Percentiles rank a stretch among this genome's conserved stretches.
phyloP scores from a whole-genome alignment of 1,140 invertebrate species.

The Drosophila orena region DNA sequence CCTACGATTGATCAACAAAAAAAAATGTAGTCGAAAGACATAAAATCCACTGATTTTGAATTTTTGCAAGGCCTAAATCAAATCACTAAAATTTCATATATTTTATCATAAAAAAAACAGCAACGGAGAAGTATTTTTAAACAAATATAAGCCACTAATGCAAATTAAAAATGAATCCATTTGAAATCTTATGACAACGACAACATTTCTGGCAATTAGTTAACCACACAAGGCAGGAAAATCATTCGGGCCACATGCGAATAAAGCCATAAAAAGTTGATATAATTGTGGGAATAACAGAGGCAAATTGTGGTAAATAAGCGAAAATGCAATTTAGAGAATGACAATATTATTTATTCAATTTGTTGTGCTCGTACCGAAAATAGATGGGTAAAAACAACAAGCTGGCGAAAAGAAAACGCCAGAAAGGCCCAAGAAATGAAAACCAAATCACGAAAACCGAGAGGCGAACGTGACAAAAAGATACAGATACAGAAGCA shows the following conservation, averaged over 20 bases:
- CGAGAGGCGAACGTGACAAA: slow-evolving; percentile 45
- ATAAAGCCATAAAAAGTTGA: slow-evolving; percentile 28
- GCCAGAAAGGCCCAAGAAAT: slow-evolving; percentile 26
- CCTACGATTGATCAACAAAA: background rate
- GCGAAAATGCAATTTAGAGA: slow-evolving; percentile 29
- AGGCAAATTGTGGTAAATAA: background rate
- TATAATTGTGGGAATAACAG: slow-evolving; percentile 17
- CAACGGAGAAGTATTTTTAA: too few species aligned
- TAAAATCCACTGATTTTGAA: background rate
- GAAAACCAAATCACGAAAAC: slow-evolving; percentile 36
- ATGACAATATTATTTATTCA: slow-evolving; percentile 38
- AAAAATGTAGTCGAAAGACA: background rate
- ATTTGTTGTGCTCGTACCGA: slow-evolving; percentile 36
- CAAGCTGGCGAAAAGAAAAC: background rate
- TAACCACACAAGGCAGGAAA: slow-evolving; percentile 31
- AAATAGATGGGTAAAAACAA: slow-evolving; percentile 25
- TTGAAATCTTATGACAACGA: slow-evolving; percentile 7
- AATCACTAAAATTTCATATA: too few species aligned
- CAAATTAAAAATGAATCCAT: background rate
- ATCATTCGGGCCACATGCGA: slow-evolving; percentile 33
- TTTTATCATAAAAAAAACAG: too few species aligned
- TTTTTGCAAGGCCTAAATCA: background rate
- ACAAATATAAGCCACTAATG: background rate
- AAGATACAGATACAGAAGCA: slow-evolving; percentile 9
- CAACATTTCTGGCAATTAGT: slow-evolving; percentile 29